A percentile compares a stretch with the other conserved stretches of the same genome.
phyloP scores from a whole-genome alignment of 2,797 vertebrate genomes.

The Myotis findleyi region DNA sequence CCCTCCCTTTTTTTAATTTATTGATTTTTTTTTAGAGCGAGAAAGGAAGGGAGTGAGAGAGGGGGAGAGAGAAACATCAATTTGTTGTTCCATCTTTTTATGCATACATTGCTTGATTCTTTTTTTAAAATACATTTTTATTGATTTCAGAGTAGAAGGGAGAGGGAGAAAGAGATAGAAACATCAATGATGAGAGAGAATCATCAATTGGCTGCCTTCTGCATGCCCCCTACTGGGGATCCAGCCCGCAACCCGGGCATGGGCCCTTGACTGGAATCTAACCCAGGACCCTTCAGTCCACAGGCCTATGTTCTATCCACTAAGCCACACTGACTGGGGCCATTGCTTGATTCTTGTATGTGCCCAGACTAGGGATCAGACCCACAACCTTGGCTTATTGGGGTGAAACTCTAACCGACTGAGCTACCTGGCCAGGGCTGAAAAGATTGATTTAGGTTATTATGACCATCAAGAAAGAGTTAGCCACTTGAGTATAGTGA shows the following conservation, averaged over 20 bases:
- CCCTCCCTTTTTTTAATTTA: not conserved
- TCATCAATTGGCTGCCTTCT: too few species aligned
- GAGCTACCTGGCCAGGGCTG: not conserved
- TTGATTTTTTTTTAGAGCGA: not conserved
- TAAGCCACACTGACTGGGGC: too few species aligned
- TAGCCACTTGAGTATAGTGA: not conserved
- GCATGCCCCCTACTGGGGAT: too few species aligned
- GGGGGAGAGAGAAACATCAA: not conserved
- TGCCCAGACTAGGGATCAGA: not conserved
- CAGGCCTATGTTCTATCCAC: too few species aligned
- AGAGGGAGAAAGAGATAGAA: too few species aligned
- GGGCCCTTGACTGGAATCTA: too few species aligned
- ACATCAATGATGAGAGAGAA: too few species aligned
- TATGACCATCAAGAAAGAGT: not conserved
- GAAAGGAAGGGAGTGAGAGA: not conserved
- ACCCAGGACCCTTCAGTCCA: too few species aligned
- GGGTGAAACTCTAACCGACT: not conserved
- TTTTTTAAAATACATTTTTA: too few species aligned
- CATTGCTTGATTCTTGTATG: not conserved
- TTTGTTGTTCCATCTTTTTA: not conserved
- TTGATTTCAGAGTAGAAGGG: too few species aligned
- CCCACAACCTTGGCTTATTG: not conserved
- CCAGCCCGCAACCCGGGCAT: too few species aligned
- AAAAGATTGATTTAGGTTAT: not conserved
- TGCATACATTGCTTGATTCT: not conserved